Evolutionary conservation across 2,113 vertebrate species (phyloP), one percentile per base, ranked within the genome.

Genomic region (Platanista minor): DNA sequence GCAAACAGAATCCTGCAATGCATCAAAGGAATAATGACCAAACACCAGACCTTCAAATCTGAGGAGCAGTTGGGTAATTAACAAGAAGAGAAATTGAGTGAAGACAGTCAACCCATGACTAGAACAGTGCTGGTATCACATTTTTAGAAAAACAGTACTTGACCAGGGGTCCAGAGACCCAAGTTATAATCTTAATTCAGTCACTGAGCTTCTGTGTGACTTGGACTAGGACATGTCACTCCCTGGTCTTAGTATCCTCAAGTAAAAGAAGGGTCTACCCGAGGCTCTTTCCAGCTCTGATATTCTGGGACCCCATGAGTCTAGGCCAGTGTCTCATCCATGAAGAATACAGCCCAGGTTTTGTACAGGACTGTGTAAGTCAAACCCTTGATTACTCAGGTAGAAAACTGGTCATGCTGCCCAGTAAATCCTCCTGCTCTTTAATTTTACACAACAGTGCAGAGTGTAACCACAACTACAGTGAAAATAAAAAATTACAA

Each of bases 341-440:
- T 75, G 27, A 62, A 67, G 11, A 95, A 89, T 96, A 94, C 78
- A 95, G 66, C 13, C 93, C 93, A 0, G 85, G 57, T 92, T 96
- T 98, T 97, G 46, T 25, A 52, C 20, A 18, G 3, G 36, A 74
- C 82, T 46, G 39, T 46, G 18, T 41, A 69, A 87, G 72, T 67
- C 87, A 87, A 97, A 90, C 49, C 90, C 89, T 96, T 61, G 29
- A 52, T 95, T 96, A 86, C 71, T 94, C 93, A 93, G 81, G 74
- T 80, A 93, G 87, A 95, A 97, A 97, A 97, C 96, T 91, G 93
- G 96, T 96, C 96, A 64, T 62, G 74, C 93, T 62, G 86, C 93
- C 83, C 94, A 95, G 95, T 98, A 98, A 98, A 98, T 93, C 36
- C n/a, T 95, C 87, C 88, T 94, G 67, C 72, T 97, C 97, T 98